Evolutionary conservation across 2,888 invertebrate species (phyloP), one percentile per base, ranked within the genome.

Genomic region (Cosmia trapezina): DNA sequence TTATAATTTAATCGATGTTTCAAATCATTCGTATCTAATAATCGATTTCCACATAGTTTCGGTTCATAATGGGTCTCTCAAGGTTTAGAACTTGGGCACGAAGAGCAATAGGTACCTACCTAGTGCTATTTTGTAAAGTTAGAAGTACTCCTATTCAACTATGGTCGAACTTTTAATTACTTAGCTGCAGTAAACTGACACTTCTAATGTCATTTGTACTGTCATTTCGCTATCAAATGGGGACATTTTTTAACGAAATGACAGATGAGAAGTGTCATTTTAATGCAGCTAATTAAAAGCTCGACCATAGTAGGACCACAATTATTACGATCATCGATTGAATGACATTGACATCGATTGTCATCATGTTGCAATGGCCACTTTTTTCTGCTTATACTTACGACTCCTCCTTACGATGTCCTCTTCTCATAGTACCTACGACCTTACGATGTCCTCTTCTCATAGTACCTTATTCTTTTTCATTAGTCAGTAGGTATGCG

Each of bases 11-110:
- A 62, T 77, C 56, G 76, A 66, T 63, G 64, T 59, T 54, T 80
- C 22, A 33, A 76, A 76, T 76, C 17, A 75, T 51, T 81, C 56
- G 54, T 17, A 53, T 19, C 22, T 41, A 41, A 76, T 76, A 77
- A 81, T 76, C 51, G 81, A 66, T 77, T 77, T 75, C 66, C 17
- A 75, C 54, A 76, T 54, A 51, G 53, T 74, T 70, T 33, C 4
- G 54, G 41, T 33, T 37, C 41, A 47, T 81, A 62, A 61, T n/a
- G 41, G 66, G 61, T 74, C 7, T n/a, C 8, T 51, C 81, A 61
- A 75, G 76, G 81, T 49, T 64, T 11, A 9, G 28, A 4, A 28
- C 28, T 28, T 54, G 28, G 8, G 28, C 8, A 54, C 28, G 28
- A 54, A 54, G 53, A 22, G 53, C 37, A 41, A 8, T 41, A 41